Conservation (phyloP, 2,888 invertebrate genomes). For the Athalia circularis region DNA sequence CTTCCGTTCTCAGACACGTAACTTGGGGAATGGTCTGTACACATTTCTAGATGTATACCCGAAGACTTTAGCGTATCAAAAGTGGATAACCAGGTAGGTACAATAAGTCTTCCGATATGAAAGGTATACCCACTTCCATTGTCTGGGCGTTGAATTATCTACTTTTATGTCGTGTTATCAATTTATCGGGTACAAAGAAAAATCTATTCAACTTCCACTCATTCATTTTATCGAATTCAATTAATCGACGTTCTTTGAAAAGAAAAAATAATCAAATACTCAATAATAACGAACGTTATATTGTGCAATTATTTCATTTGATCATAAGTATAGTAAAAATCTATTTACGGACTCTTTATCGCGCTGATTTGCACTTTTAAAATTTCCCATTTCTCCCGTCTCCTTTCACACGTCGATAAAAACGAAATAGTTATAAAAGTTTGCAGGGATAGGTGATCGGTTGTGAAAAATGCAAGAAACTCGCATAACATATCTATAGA, state of each 20-base stretch:
- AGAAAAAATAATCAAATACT: not conserved
- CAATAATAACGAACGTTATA: not conserved
- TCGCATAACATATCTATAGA: not conserved
- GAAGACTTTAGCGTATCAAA: not conserved
- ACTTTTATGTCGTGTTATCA: not conserved
- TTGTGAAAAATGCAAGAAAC: constrained; percentile 7
- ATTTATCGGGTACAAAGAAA: not conserved
- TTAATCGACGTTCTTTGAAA: not conserved
- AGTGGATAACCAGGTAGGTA: not conserved
- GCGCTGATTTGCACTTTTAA: constrained; percentile 5
- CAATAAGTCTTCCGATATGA: constrained; percentile 11
- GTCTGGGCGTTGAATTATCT: not conserved
- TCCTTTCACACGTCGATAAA: constrained; percentile 13
- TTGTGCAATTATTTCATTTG: not conserved
- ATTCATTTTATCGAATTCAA: not conserved
- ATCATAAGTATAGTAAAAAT: not conserved
- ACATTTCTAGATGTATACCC: not conserved
- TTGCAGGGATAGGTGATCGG: not conserved
- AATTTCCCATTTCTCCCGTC: constrained; percentile 4
- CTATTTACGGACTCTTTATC: not conserved
- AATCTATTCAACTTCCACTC: not conserved
- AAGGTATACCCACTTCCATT: constrained; percentile 25
- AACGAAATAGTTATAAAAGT: constrained; percentile 3
- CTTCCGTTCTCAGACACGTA: constrained; percentile 39
- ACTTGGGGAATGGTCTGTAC: constrained; percentile 32